Evolutionary conservation across 2,797 vertebrate genomes (phyloP), one percentile per base, ranked within the genome.

Genomic region (Enteromius paludinosus): DNA sequence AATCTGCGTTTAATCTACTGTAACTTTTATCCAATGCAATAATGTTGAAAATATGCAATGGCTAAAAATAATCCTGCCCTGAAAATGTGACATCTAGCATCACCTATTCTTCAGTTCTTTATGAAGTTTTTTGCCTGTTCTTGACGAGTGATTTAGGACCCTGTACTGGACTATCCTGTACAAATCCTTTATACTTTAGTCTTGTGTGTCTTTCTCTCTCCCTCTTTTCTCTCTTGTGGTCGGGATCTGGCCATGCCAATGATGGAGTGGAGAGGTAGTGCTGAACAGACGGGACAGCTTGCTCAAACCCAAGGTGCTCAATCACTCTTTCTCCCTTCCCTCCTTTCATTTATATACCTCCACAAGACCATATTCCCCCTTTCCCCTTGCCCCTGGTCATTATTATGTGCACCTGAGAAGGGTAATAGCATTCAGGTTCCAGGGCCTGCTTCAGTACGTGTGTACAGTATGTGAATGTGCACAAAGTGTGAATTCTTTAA

Each of bases 241-340:
- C 87, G 89, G 90, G 93, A 86, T 82, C 69, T 89, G 87, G 91
- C 91, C 89, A 90, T 85, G 87, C 81, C 89, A 81, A 90, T 95
- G 94, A 94, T 95, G 91, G 91, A 95, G 93, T 92, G 83, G 77
- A 84, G 88, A 90, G 90, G 86, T 90, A 91, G 90, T 90, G 89
- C 86, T 83, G 87, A 94, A 91, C 91, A 92, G 92, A 93, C 91
- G 91, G 92, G 91, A 92, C 89, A 86, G 90, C 90, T 89, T 92
- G 89, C 89, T 91, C 83, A 90, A 90, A 90, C 92, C 90, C 77
- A 76, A 85, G 91, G 94, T 94, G 92, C 90, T 94, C 93, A 91
- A 95, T 95, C 94, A 94, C 88, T 93, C 92, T 92, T 90, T 90
- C 85, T 25, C 85, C 89, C 90, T 90, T 56, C 70, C 78, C 71